Evolutionary conservation across 1,140 invertebrate species (phyloP), one percentile per base, ranked within the genome.

Genomic region (Calephelis virginiensis): DNA sequence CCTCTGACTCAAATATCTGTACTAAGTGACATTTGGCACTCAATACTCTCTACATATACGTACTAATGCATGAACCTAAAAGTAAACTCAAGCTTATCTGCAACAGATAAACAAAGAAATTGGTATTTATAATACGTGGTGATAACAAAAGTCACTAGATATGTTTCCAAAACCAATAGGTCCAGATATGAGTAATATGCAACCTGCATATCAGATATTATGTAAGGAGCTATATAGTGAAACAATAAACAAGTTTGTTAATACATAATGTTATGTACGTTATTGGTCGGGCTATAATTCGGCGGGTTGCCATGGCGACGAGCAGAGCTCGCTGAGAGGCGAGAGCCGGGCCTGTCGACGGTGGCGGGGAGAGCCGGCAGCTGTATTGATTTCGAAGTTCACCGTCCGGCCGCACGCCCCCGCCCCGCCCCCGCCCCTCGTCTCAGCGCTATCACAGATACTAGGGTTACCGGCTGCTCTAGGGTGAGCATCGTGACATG

Each of bases 351-450:
- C 65, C 78, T 80, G 68, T 53, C 77, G 73, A 76, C 82, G 70
- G 74, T 71, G 45, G 83, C 80, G 76, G 67, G 70, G 67, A 69
- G 64, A 73, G 70, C 73, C 70, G 80, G 84, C 83, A 85, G 84
- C 86, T 87, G 83, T 89, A 89, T 89, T 85, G 86, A 89, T 87
- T 86, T 85, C 72, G 80, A 76, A 75, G 86, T 89, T 89, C 86
- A 86, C 66, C 84, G 86, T 72, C 83, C 86, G 79, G 72, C 65
- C 62, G 50, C 69, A 50, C 68, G n/a, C n/a, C n/a, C n/a, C n/a
- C n/a, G n/a, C n/a, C n/a, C n/a, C n/a, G n/a, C 67, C 80, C 77
- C 12, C 71, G 38, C 71, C 65, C 69, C 61, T 59, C 56, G 59
- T 37, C 64, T n/a, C 47, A 8, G 5, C 59, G 38, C 10, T 6